Base-by-base conservation (phyloP, 1,140 invertebrate species). In the Drosophila yakuba region DNA sequence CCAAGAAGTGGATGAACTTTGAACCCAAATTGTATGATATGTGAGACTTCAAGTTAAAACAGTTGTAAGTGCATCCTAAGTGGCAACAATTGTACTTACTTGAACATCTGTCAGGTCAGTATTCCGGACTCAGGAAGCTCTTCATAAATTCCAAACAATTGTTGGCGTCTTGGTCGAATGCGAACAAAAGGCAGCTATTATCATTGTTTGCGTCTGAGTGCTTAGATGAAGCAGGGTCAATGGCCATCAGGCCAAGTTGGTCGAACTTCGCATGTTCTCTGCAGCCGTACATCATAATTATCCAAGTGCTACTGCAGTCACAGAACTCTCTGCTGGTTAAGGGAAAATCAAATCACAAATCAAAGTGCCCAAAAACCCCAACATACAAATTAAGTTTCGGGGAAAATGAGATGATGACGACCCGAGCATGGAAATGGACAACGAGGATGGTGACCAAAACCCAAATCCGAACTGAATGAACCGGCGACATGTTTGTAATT, bases 91-190 rank as follows among this genome's bases (percentile, higher is more conserved):
- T 71, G 60, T 66, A 66, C 63, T 66, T 66, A 66, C 44, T 66
- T 48, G 35, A 43, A 48, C 63, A 66, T 60, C 68, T 72, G 80
- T 60, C 75, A 67, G 58, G 71, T 68, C 55, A 32, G 55, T n/a
- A 59, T 23, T 60, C 60, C 55, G 60, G 55, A 14, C 60, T 43
- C 66, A 81, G 82, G 82, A 86, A 86, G 78, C 82, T 82, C 83
- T 86, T 86, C 81, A 86, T 86, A 86, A 86, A 86, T 88, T 71
- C 82, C 72, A 86, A 81, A 75, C 82, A 78, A 81, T 76, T 72
- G 75, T 74, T 59, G 71, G 73, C 59, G 63, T 82, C 75, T 68
- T 57, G 61, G 66, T 56, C 38, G 48, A 55, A 39, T 55, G 63
- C 63, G 74, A 86, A 86, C 82, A 86, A 86, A 83, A 68, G 69